Conservation (phyloP, 2,113 vertebrate genomes). For the Tiliqua scincoides region DNA sequence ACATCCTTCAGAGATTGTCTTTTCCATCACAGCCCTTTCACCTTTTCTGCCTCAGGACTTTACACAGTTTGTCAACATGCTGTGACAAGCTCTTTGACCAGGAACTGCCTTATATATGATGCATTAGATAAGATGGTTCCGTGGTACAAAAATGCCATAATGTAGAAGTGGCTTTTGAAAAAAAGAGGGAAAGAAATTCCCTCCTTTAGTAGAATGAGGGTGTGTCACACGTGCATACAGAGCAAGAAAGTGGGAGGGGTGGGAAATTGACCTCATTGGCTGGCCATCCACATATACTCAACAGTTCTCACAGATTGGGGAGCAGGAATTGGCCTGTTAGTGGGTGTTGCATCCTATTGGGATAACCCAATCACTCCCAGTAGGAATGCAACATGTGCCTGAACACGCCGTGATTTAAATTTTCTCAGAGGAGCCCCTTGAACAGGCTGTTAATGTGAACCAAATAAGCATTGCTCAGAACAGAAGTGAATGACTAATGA, state of each 20-base stretch:
- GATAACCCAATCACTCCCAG: not conserved
- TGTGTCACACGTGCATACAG: too few relatives aligned
- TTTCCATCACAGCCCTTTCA: not conserved
- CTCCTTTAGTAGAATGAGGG: too few relatives aligned
- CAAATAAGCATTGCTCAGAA: not conserved
- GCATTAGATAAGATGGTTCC: not conserved
- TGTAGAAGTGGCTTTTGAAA: too few relatives aligned
- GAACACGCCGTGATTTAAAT: not conserved
- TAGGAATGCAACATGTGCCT: too few relatives aligned
- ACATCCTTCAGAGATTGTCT: not conserved
- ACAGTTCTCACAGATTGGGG: not conserved
- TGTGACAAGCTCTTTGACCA: not conserved
- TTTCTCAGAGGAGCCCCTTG: not conserved
- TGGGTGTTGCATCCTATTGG: not conserved
- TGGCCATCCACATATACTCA: too few relatives aligned
- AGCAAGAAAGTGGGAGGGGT: too few relatives aligned
- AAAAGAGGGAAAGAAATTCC: too few relatives aligned
- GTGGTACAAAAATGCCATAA: not conserved
- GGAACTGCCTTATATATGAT: not conserved
- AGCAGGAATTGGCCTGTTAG: not conserved
- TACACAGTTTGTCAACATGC: not conserved
- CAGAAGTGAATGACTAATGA: too few relatives aligned
- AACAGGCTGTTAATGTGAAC: not conserved
- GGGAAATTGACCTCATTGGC: too few relatives aligned
- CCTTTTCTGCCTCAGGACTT: not conserved